Percentiles rank a stretch among this genome's conserved stretches.
Evolutionary conservation across 2,113 vertebrate genomes (phyloP).

Genomic region (Caranx ignobilis): DNA sequence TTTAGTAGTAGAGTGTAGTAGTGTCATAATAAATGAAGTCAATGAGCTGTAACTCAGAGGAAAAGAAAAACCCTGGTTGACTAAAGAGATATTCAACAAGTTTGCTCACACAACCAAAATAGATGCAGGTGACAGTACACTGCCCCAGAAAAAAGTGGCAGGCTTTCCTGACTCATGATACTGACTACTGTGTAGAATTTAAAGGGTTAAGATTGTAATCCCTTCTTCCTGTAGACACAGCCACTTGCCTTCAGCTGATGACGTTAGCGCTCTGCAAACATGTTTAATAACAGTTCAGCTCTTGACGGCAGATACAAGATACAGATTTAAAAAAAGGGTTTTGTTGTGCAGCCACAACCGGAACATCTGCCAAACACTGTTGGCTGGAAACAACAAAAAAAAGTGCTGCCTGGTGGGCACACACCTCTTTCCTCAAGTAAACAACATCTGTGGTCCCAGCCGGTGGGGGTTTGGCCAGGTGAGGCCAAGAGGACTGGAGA

Average conservation of each 20-base stretch:
- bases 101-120: too few species aligned
- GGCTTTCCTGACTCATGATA: too few species aligned
- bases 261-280: slow-evolving; percentile 26
- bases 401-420: slow-evolving; percentile 23
- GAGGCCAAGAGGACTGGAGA: slow-evolving; percentile 4
- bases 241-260: slow-evolving; percentile 10
- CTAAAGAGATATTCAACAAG: too few species aligned
- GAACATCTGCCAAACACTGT: slow-evolving; percentile 34
- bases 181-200: too few species aligned
- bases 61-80: too few species aligned
- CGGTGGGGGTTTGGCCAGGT: slow-evolving; percentile 32
- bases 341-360: slow-evolving; percentile 6
- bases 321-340: slow-evolving; percentile 16
- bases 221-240: slow-evolving; percentile 9
- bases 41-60: too few species aligned
- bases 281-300: slow-evolving; percentile 34
- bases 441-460: slow-evolving; percentile 53
- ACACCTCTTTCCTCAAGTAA: slow-evolving; percentile 43
- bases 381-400: slow-evolving; percentile 19
- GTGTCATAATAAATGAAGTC: too few species aligned
- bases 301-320: background rate
- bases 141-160: too few species aligned
- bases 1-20: too few species aligned
- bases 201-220: slow-evolving; percentile 3
- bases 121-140: too few species aligned